These are phyloP conservation scores for Pelobates cultripes DNA, from an alignment of 2,797 vertebrate species.

Conservation along the genomic window DNA sequence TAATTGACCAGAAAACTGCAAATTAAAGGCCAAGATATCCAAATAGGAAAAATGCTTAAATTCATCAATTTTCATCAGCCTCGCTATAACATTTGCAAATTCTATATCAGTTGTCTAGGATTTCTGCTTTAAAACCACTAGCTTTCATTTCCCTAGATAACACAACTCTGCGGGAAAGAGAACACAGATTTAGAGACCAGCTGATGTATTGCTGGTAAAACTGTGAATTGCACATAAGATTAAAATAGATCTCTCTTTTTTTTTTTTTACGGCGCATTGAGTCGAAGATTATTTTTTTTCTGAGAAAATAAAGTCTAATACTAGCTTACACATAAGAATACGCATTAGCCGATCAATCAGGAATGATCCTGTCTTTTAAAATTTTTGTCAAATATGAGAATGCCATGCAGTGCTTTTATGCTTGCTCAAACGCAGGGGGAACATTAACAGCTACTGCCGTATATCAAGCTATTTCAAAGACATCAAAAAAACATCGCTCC, in stretches of 20 bases:
- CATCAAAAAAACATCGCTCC: background rate
- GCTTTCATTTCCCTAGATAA: no score
- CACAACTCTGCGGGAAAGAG: background rate
- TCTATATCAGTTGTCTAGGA: no score
- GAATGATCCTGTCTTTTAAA: conserved; percentile 5
- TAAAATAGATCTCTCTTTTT: background rate
- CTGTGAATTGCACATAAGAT: background rate
- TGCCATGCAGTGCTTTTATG: background rate
- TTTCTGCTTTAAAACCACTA: no score
- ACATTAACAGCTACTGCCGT: background rate
- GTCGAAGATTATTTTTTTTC: background rate
- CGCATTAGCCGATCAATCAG: background rate
- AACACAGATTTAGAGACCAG: background rate
- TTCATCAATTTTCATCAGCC: no score
- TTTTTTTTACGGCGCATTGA: background rate
- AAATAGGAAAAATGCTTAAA: no score
- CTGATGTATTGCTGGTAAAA: background rate
- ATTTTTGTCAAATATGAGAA: conserved; percentile 8
- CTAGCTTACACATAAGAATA: background rate
- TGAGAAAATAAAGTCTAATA: background rate
- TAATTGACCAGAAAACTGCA: no score
- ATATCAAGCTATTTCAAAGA: background rate
- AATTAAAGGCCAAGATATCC: no score
- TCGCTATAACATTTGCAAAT: no score
- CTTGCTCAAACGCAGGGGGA: conserved; percentile 6